Base-by-base conservation (phyloP, 2,888 invertebrate genomes). In the Formica aserva region DNA sequence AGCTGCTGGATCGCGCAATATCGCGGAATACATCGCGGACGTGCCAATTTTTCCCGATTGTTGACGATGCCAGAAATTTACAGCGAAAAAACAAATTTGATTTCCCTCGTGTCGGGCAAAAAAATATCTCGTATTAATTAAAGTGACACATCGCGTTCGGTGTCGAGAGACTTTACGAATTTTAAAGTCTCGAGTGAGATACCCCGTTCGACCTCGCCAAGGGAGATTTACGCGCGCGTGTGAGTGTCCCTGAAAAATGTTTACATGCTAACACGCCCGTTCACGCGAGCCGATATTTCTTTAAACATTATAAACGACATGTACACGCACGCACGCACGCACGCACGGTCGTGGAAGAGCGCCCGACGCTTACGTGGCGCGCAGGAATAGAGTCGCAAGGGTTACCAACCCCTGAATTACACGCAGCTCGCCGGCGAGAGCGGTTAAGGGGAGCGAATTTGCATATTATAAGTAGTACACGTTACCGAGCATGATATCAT, bases 391-490 rank as follows among this genome's bases (percentile, higher is more conserved):
- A 93, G 92, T 92, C 92, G 88, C 91, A 88, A 90, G 92, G 93
- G 92, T 92, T 92, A 90, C 89, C 90, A 92, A 92, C 92, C 92
- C 92, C 91, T 92, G 89, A 92, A 92, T 93, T 91, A 92, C 91
- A 91, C 87, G 87, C 88, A 87, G 90, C 72, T 89, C 85, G 87
- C 89, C 76, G 84, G 83, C 85, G 84, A 88, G 86, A 86, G 72
- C 85, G 86, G 87, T 82, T 89, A 88, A 87, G 88, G 88, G 89
- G 90, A 88, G 88, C 86, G 89, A 92, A 94, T 94, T 94, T 94
- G 94, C 94, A 94, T 94, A 94, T 94, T 94, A 94, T 94, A 94
- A 94, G 94, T 94, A 94, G 93, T 94, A 93, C 94, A 94, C 89
- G 94, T 92, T 92, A 93, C 92, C 90, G 86, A 84, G 89, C 71